Evolutionary conservation across 2,888 invertebrate genomes (phyloP), one percentile per base, ranked within the genome.

Genomic region (Trisateles emortualis): DNA sequence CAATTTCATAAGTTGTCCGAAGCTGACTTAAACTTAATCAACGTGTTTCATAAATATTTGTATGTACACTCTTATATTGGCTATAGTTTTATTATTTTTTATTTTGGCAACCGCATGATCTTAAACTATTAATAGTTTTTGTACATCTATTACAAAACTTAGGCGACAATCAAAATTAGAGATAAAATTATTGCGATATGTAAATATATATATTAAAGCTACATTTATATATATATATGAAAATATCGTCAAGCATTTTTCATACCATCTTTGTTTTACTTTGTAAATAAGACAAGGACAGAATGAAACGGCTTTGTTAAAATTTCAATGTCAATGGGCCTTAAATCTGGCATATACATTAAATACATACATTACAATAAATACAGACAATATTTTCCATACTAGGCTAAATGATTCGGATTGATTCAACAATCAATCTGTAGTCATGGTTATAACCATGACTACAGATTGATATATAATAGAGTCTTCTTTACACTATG

Each of bases 1-100:
- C 88, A 81, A 79, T 66, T 79, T 84, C 78, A 79, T 80, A 83
- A 84, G 76, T 79, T 69, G 60, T 64, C 67, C 56, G 60, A 75
- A 70, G 54, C 64, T 8, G 29, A 55, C 72, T 80, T 80, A 68
- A 73, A 79, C 74, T 76, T 80, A 83, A 72, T 72, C 72, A 81
- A 79, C 79, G 72, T 63, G 65, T 61, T 71, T 64, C 45, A 72
- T 77, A 79, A 80, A 81, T 74, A 81, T 80, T 65, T 74, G 60
- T 76, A 74, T 78, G 68, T 81, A 76, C 74, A 76, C 52, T 61
- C 50, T 61, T 58, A 24, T 51, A 59, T 51, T 58, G 62, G 57
- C 26, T 58, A 52, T 55, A 54, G 44, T 43, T 52, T 51, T 66
- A 61, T 51, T 68, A 62, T 58, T 14, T 42, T 62, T 69, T 62